Evolutionary conservation across 92 coral and sea anemone species (phyloP), one percentile per base, ranked within the genome.

Genomic region (Siderastrea siderea): DNA sequence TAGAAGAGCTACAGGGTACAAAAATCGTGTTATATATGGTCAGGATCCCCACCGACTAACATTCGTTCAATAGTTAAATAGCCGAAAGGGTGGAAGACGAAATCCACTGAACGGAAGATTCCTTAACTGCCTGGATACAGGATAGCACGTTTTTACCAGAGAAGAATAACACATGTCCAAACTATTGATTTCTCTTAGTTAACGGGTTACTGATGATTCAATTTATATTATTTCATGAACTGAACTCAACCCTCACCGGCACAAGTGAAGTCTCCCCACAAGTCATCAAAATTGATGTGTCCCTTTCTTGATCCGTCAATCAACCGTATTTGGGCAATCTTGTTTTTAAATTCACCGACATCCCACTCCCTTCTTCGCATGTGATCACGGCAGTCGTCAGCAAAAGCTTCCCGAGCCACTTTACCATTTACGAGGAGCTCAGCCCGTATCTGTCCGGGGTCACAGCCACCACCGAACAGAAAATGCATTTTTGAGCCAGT

Each of bases 381-480:
- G 15, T 44, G 80, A 8, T 93, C 95, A 17, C 84, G 78, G 76
- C 95, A 93, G 10, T 68, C 58, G 60, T 89, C 82, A 62, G 94
- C 91, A 50, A 83, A 68, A 5, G 91, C 85, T 17, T 54, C 62
- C 4, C 78, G 78, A 7, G 43, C 88, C 19, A 83, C 87, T 13
- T 87, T 55, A 2, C 92, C 95, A 61, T 87, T 76, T 45, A 93
- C 76, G 9, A 93, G 79, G 10, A 93, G 91, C 61, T 93, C 95
- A 43, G 61, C 95, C 7, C 95, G 85, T n/a, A 86, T 84, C 60
- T 90, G 51, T 11, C 91, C 91, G 72, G 77, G 77, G 75, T 83
- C 93, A 52, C 95, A 93, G 15, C 93, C 91, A 53, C 95, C 95
- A 7, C 95, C 95, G 44, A 93, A 62, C 60, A 93, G 81, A 90